These are phyloP conservation scores for Hippocampus barbouri DNA, from an alignment of 2,113 vertebrate genomes.

Conservation along the genomic window DNA sequence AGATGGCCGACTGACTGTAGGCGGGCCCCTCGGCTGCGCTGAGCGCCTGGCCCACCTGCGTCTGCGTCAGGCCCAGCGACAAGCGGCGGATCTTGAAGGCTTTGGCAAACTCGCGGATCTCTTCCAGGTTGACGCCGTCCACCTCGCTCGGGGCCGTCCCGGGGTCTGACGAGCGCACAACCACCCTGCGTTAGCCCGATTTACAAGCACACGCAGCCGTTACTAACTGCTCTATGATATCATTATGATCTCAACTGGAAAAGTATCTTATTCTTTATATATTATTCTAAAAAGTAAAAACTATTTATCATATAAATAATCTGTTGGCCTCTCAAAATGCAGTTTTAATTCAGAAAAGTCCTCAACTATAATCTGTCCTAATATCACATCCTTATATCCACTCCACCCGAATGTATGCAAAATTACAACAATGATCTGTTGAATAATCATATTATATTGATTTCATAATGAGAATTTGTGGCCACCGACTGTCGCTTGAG, in stretches of 20 bases:
- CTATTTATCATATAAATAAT: background rate
- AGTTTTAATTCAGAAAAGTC: no score
- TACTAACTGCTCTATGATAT: no score
- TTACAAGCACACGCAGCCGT: no score
- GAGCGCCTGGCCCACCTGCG: conserved; percentile 98
- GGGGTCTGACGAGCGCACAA: conserved; percentile 76
- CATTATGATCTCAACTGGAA: no score
- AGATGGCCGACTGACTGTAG: conserved; percentile 99
- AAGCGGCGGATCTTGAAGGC: conserved; percentile 99
- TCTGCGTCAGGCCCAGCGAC: conserved; percentile 98
- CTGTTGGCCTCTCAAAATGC: background rate
- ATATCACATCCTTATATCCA: no score
- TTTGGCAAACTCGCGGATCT: conserved; percentile 99
- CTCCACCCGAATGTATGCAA: no score
- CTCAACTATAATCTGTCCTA: background rate
- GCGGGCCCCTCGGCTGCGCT: conserved; percentile 97
- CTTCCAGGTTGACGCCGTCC: conserved; percentile 98
- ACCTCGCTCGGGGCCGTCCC: conserved; percentile 94
- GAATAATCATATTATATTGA: no score
- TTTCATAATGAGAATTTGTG: no score
- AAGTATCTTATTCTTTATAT: no score
- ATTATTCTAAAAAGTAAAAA: no score
- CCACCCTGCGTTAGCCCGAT: background rate
- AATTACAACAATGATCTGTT: no score
- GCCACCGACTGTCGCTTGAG: no score